Evolutionary conservation across 2,113 vertebrate species (phyloP), one percentile per base, ranked within the genome.

Genomic region (Cheilinus undulatus): DNA sequence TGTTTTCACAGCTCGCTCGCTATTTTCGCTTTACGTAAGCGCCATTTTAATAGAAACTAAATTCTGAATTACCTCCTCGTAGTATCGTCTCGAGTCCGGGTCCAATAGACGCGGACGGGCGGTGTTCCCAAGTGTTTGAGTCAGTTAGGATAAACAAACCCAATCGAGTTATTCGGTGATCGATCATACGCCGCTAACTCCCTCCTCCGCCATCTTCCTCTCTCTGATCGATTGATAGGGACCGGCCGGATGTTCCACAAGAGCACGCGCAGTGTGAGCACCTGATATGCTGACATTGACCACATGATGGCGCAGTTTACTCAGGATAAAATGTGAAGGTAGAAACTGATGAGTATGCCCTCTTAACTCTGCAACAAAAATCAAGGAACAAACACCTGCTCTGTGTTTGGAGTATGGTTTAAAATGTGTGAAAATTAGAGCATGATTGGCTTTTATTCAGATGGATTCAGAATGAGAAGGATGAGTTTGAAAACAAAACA

Each of bases 171-270:
- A 87, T 94, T 94, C 92, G 89, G 94, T 69, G 92, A 93, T 95
- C 93, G 93, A 93, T 94, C 87, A 63, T 81, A 51, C 32, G 26
- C 66, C 62, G 83, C 72, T 90, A 3, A 49, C 78, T 90, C 77
- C 74, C 62, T 80, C 72, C 85, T 53, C 69, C 93, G 88, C 91
- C 93, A 95, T 95, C 94, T 94, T 93, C 85, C 68, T 84, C 91
- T 94, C 94, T 92, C 92, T 91, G 93, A 94, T 94, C 94, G 94
- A 95, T 95, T 95, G 94, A 93, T 93, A 92, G 76, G 89, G 93
- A 90, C 94, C 93, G 51, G 69, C 73, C 84, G 70, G 81, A 82
- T 76, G 72, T 82, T 1, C 60, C n/a, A 0, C n/a, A 0, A 17
- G 85, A 63, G 84, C 91, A 89, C 2, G 86, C 88, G 89, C 85